A percentile compares a stretch with the other conserved stretches of the same genome.
phyloP scores from a whole-genome alignment of 2,888 invertebrate genomes.

The Gastracanthus pulcherrimus region DNA sequence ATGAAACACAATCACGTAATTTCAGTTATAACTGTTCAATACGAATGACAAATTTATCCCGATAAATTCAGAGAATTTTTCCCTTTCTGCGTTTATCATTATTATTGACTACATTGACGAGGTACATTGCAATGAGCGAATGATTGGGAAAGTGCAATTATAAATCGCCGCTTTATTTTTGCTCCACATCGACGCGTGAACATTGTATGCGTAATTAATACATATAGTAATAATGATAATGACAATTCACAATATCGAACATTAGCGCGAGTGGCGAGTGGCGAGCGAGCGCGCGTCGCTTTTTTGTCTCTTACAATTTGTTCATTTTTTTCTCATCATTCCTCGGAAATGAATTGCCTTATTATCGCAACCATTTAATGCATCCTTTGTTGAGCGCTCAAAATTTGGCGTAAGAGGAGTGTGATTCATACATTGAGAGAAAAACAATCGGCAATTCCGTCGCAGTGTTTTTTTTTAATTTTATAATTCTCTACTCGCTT shows the following conservation, averaged over 20 bases:
- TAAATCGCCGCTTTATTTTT: not conserved
- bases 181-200: slow-evolving; percentile 9
- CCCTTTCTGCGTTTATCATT: not conserved
- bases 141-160: not conserved
- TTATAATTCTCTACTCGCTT: not conserved
- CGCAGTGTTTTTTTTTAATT: not conserved
- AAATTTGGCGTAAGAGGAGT: not conserved
- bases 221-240: slow-evolving; percentile 37
- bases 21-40: not conserved
- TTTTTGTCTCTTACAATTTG: slow-evolving; percentile 11
- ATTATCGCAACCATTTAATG: not conserved
- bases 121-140: not conserved
- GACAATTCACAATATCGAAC: slow-evolving; percentile 60
- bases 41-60: not conserved
- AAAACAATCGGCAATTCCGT: slow-evolving; percentile 30
- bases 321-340: slow-evolving; percentile 1
- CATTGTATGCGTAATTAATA: slow-evolving; percentile 31
- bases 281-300: slow-evolving; percentile 52
- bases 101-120: not conserved
- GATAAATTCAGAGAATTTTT: not conserved
- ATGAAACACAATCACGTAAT: not conserved
- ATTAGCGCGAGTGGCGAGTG: slow-evolving; percentile 58
- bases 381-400: not conserved
- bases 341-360: not conserved
- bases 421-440: slow-evolving; percentile 2